Evolutionary conservation across 2,888 invertebrate species (phyloP), one percentile per base, ranked within the genome.

Genomic region (Drosophila incognita): DNA sequence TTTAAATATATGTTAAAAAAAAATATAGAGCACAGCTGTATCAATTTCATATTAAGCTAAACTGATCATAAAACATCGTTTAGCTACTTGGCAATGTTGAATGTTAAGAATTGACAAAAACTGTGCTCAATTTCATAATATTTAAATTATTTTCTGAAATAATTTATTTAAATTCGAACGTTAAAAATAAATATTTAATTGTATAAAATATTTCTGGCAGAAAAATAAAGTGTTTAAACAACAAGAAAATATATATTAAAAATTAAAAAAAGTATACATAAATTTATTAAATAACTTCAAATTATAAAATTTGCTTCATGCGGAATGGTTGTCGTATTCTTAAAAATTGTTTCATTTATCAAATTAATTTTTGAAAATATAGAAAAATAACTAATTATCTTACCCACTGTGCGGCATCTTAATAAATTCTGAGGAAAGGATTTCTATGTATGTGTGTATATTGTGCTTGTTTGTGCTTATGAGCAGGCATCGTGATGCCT

Each of bases 401-500:
- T n/a, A 36, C 0, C 49, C 73, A 79, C 69, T 63, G 67, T 79
- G 48, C 72, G 60, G 53, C 65, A 72, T 62, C 69, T 69, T 66
- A 38, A 48, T 33, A 27, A 67, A 54, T 36, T 73, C 31, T 31
- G 46, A 29, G 48, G 56, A 31, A 58, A 40, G 64, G 54, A 72
- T 60, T 66, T 27, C 2, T 27, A 27, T 27, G 3, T 2, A 27
- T 35, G 48, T 31, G 54, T 35, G 38, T 5, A 31, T n/a, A 49
- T 35, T 38, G 18, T 31, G 31, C 31, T 31, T 31, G 31, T 31
- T 27, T 60, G 13, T 27, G 27, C 7, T 4, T 24, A 36, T 29
- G 49, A 63, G 59, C 27, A 59, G 63, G 59, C 61, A 21, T 35
- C 21, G 29, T 36, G 69, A 48, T 21, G 38, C 67, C 46, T 54